These are phyloP conservation scores for Proteles cristata DNA, from an alignment of 2,113 vertebrate species.

Conservation along the genomic window DNA sequence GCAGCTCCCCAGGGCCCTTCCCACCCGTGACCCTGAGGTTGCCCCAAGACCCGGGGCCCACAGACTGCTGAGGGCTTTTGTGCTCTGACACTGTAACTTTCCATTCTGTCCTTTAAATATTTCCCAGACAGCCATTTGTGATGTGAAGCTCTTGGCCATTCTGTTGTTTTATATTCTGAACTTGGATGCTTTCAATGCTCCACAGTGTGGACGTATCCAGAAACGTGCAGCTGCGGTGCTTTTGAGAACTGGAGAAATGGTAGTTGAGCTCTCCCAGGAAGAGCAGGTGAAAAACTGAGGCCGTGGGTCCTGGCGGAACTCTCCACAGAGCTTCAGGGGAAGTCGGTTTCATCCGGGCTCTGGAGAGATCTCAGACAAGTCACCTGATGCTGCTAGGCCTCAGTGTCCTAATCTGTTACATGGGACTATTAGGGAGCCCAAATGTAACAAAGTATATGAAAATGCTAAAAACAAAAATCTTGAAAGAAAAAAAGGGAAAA, in stretches of 20 bases:
- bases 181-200: neutral
- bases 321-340: neutral
- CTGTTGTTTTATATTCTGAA: neutral
- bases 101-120: slow-evolving; percentile 25
- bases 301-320: fast-evolving
- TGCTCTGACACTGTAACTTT: neutral
- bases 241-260: neutral
- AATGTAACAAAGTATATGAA: neutral
- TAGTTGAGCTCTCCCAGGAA: neutral
- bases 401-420: slow-evolving; percentile 22
- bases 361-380: neutral
- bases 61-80: no score
- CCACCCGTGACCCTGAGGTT: neutral
- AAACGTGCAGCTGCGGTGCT: neutral
- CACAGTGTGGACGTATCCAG: neutral
- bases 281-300: neutral
- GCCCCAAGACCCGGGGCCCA: neutral
- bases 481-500: slow-evolving; percentile 7
- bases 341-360: neutral
- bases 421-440: neutral
- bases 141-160: neutral
- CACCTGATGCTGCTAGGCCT: neutral
- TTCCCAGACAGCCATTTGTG: neutral
- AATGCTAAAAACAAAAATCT: neutral
- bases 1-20: neutral